These are phyloP conservation scores for Alloscopus bannaensis DNA, from an alignment of 2,888 invertebrate species.

Conservation along the genomic window DNA sequence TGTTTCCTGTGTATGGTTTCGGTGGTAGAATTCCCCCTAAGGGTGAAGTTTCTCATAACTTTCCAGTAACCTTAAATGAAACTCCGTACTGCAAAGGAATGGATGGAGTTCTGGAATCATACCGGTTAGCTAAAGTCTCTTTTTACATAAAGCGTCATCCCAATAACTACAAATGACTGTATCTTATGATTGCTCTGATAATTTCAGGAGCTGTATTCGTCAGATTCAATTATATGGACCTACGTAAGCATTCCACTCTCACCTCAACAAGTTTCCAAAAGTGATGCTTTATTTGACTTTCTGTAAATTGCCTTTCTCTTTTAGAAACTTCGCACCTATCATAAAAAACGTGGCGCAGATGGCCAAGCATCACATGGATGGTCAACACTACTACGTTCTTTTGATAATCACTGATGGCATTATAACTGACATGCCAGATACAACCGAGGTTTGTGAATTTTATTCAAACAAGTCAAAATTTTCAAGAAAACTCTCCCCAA, in stretches of 20 bases:
- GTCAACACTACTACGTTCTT: constrained; percentile 77
- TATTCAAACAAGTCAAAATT: too few species aligned
- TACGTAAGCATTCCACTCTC: constrained; percentile 74
- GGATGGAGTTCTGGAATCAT: constrained; percentile 73
- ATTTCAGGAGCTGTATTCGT: constrained; percentile 77
- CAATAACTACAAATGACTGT: neutral
- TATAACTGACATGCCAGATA: constrained; percentile 79
- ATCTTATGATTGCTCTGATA: neutral
- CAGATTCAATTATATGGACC: constrained; percentile 78
- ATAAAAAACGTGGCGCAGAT: constrained; percentile 76
- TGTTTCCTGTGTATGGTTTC: constrained; percentile 75
- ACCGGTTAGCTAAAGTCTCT: constrained; percentile 53
- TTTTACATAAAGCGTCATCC: neutral
- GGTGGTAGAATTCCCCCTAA: constrained; percentile 75
- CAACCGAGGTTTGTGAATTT: constrained; percentile 77
- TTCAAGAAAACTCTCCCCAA: too few species aligned
- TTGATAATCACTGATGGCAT: constrained; percentile 79
- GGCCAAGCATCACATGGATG: constrained; percentile 75
- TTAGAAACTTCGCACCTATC: constrained; percentile 77
- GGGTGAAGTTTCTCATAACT: constrained; percentile 76
- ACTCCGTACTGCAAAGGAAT: constrained; percentile 78
- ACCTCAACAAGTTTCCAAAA: too few species aligned
- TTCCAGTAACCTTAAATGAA: constrained; percentile 77
- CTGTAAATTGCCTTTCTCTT: too few species aligned
- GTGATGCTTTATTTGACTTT: too few species aligned